A percentile compares a stretch with the other conserved stretches of the same genome.
Evolutionary conservation across 2,797 vertebrate genomes (phyloP).

Genomic region (Mormyrops boulengeri): DNA sequence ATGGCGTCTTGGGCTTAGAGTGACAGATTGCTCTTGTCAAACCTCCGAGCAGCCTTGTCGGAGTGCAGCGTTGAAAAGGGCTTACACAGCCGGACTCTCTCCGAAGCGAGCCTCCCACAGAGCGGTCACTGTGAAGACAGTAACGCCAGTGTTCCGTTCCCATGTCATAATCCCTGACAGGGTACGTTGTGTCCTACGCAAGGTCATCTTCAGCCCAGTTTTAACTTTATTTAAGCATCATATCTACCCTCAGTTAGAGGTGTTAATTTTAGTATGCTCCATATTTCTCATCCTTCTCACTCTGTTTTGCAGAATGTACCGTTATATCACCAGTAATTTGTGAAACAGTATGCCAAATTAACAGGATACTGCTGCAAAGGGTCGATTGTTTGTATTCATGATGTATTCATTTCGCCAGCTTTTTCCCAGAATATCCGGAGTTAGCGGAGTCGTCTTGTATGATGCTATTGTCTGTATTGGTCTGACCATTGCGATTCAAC

Average conservation of each 20-base stretch:
- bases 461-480: background rate
- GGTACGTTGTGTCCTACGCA: background rate
- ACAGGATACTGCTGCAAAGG: background rate
- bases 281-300: background rate
- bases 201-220: background rate
- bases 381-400: background rate
- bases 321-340: background rate
- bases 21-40: conserved; percentile 7
- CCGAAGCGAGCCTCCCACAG: background rate
- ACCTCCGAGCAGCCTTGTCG: background rate
- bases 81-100: background rate
- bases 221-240: background rate
- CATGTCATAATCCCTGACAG: background rate
- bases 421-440: background rate
- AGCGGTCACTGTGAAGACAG: background rate
- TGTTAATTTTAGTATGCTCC: background rate
- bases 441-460: background rate
- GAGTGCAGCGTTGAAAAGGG: background rate
- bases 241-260: background rate
- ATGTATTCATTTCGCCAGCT: background rate
- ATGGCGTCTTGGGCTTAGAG: background rate
- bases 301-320: background rate
- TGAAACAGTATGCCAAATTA: background rate
- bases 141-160: background rate
- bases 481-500: background rate